Base-by-base conservation (phyloP, 2,888 invertebrate species). In the Neuroscelio doddi region DNA sequence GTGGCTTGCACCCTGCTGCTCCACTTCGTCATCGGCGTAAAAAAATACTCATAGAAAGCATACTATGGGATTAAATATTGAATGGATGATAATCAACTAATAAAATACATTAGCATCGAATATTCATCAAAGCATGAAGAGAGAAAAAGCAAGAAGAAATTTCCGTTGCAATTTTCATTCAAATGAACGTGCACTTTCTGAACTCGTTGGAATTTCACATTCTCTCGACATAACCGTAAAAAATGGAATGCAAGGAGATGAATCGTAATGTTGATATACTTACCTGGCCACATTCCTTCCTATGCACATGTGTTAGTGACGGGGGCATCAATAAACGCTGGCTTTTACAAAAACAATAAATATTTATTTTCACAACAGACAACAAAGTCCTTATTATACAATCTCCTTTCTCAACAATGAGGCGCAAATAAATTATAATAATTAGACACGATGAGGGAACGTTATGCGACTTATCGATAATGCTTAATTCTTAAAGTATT, bases 361-460 rank as follows among this genome's bases (percentile, higher is more conserved):
- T 80, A 80, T 80, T 81, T 81, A 80, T 80, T 80, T 71, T 75
- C 74, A 78, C 74, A 79, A 75, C 65, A 71, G 63, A 68, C 70
- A 68, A 68, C 64, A 63, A 56, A 55, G 52, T 66, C 50, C 69
- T 64, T 65, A 68, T 68, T 46, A 64, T 69, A 72, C 64, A 71
- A 66, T 70, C 47, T 64, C 55, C 59, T 57, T 39, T 59, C 57
- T 65, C 59, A 16, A 16, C 29, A 32, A 17, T 17, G 51, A 34
- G 44, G 44, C 36, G 44, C 66, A 61, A 70, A 73, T 75, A 74
- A 76, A 42, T 74, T 75, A 75, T 61, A 64, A 69, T 63, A 53
- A 70, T 65, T 63, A 67, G 56, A 58, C 44, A 52, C 58, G 27
- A 67, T 64, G 62, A 59, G 68, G 49, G 66, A 62, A 47, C 58